Conservation (phyloP, 1,140 invertebrate genomes). For the Pararge aegeria region DNA sequence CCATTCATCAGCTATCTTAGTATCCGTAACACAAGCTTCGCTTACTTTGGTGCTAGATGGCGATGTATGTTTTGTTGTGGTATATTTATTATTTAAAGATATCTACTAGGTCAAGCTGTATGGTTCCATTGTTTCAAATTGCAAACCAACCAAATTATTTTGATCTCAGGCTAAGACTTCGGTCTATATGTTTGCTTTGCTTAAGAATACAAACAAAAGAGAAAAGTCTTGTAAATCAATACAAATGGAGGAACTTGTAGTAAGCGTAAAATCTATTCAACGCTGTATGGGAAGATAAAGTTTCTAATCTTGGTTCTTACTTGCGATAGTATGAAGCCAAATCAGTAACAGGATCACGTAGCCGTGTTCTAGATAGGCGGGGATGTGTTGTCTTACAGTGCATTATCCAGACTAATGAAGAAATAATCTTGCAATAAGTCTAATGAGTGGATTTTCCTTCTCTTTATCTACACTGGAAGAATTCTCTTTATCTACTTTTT, state of each 20-base stretch:
- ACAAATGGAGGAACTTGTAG: constrained; percentile 20
- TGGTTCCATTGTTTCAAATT: too few species aligned
- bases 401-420: constrained; percentile 29
- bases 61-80: too few species aligned
- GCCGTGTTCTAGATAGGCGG: constrained; percentile 27
- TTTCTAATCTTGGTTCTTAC: constrained; percentile 30
- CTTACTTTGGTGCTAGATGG: too few species aligned
- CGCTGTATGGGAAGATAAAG: constrained; percentile 24
- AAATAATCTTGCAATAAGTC: constrained; percentile 21
- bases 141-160: too few species aligned
- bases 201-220: too few species aligned
- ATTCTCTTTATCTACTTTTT: neutral
- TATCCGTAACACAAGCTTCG: too few species aligned
- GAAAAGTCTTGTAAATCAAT: constrained; percentile 21
- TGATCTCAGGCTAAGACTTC: too few species aligned
- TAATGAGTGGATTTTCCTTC: neutral
- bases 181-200: too few species aligned
- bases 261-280: constrained; percentile 29
- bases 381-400: constrained; percentile 26
- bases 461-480: neutral
- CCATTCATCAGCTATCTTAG: too few species aligned
- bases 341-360: constrained; percentile 40
- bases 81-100: too few species aligned
- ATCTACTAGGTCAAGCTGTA: too few species aligned
- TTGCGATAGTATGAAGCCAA: constrained; percentile 24